A percentile compares a stretch with the other conserved stretches of the same genome.
Conservation (phyloP, 1,140 invertebrate species). For the Paracyclopina nana region DNA sequence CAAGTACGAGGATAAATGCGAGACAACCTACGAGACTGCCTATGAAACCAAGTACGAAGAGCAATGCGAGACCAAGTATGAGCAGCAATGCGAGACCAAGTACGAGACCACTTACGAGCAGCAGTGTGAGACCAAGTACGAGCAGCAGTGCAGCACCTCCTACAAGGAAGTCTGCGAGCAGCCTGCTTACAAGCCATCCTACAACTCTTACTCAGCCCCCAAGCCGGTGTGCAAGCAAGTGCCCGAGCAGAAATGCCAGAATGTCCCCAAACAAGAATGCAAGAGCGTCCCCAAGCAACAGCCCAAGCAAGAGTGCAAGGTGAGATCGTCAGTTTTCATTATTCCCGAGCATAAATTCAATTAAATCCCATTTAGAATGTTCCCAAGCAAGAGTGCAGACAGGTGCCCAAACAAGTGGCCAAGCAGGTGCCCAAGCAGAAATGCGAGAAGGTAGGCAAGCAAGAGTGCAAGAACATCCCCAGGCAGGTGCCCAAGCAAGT, state of each 20-base stretch:
- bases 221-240: constrained; percentile 13
- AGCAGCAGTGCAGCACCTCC: constrained; percentile 9
- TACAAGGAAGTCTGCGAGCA: constrained; percentile 14
- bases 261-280: constrained; percentile 14
- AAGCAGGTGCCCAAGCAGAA: constrained; percentile 16
- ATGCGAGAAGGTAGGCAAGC: constrained; percentile 12
- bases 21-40: constrained; percentile 12
- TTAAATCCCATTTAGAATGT: not conserved
- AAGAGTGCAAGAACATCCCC: constrained; percentile 13
- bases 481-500: constrained; percentile 12
- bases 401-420: constrained; percentile 14
- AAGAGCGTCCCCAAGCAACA: constrained; percentile 12
- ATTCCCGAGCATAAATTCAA: not conserved
- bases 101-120: constrained; percentile 15
- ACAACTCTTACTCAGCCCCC: not conserved
- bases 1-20: constrained; percentile 17
- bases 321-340: too few species aligned
- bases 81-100: constrained; percentile 15
- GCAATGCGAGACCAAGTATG: constrained; percentile 16
- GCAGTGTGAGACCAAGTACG: constrained; percentile 15
- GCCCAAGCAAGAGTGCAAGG: constrained; percentile 13
- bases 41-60: constrained; percentile 13
- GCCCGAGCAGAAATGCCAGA: constrained; percentile 10
- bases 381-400: constrained; percentile 13
- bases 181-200: constrained; percentile 6